These are phyloP conservation scores for Sialia sialis DNA, from an alignment of 2,113 vertebrate species.

Conservation along the genomic window DNA sequence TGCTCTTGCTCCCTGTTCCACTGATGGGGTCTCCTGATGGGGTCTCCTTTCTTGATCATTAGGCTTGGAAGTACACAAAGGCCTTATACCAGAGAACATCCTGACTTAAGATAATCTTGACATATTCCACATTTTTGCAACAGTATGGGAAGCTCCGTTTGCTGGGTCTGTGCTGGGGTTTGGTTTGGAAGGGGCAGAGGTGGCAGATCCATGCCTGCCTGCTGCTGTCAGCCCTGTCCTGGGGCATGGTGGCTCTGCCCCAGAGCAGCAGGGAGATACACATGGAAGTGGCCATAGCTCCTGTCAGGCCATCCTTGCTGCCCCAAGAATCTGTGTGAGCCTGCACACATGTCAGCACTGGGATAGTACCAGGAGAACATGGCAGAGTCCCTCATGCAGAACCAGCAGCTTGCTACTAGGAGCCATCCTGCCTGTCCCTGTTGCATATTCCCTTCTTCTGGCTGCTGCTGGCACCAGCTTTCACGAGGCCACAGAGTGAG, in stretches of 20 bases:
- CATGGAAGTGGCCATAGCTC: rapidly evolving
- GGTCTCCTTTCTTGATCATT: background rate
- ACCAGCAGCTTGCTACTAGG: background rate
- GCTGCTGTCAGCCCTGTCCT: rapidly evolving
- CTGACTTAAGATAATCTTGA: background rate
- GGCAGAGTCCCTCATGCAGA: background rate
- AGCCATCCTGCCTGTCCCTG: background rate
- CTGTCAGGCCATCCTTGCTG: too few relatives aligned
- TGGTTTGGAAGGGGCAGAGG: background rate
- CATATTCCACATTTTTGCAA: background rate
- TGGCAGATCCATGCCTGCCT: rapidly evolving
- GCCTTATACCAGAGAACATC: background rate
- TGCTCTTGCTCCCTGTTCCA: background rate
- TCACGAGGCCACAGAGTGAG: background rate
- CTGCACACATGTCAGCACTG: background rate
- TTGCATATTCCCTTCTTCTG: rapidly evolving
- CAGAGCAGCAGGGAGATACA: background rate
- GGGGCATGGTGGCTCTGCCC: background rate
- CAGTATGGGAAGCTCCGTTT: background rate
- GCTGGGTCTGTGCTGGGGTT: too few relatives aligned
- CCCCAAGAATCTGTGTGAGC: background rate
- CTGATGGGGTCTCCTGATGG: background rate
- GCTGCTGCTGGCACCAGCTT: background rate
- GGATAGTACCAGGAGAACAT: background rate
- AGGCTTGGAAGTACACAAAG: background rate